Base-by-base conservation (phyloP, 23 tunicate species). In the Halocynthia roretzi region DNA sequence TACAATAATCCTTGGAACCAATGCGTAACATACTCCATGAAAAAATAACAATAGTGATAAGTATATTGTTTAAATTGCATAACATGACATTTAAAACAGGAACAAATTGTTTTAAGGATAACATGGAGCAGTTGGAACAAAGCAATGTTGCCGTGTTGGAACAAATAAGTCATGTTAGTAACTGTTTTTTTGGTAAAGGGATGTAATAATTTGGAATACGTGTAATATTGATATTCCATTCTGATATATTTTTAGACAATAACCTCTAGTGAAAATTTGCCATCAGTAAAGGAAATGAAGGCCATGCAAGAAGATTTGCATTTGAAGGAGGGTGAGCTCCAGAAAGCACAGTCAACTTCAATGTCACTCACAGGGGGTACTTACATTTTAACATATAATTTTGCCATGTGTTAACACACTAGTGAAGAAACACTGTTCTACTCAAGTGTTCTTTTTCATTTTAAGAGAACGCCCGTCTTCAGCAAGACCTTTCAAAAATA, bases 301-400 rank as follows among this genome's bases (percentile, higher is more conserved):
- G 98, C 91, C 19, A 71, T 80, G 54, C 66, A 92, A 87, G 87
- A 86, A 15, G 98, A 92, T 55, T 77, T 92, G 6, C 82, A 85
- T 75, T 92, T 92, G 72, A 92, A 92, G 56, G 98, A 92, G 73
- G 81, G 85, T n/a, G 98, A 92, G 54, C 68, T 92, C 15, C 92
- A 86, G 62, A 92, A 92, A 67, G 91, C 98, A 7, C 87, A 86
- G 63, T 66, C 87, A 8, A 92, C 98, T 7, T 83, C 91, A 7
- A 62, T 66, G 21, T 51, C 85, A 10, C 50, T 92, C 18, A 50
- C 65, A 11, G 91, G 87, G 21, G 70, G 70, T 65, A 14, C n/a
- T 4, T 1, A 58, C 63, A 58, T 58, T 58, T 1, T 2, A 58
- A 58, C 17, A 58, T 31, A 31, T 31, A 31, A 31, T 31, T 31